Evolutionary conservation across 2,797 vertebrate genomes (phyloP).

Genomic region (Sphaeramia orbicularis): DNA sequence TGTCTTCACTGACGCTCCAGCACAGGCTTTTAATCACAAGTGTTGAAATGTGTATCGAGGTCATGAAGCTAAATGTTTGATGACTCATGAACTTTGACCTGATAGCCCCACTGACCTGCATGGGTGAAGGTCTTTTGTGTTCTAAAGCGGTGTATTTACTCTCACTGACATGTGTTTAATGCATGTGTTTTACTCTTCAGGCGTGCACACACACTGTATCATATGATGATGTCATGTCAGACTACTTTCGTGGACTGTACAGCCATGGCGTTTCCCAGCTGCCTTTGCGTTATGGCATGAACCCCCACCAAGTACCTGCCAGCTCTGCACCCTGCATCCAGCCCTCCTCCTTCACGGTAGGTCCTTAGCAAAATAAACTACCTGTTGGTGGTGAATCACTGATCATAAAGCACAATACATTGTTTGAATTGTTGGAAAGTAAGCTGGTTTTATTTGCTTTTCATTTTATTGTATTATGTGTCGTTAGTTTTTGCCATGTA

Average conservation of each 20-base stretch:
- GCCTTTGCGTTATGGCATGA: constrained; percentile 96
- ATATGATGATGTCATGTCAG: constrained; percentile 96
- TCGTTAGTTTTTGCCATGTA: too few species aligned
- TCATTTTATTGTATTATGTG: too few species aligned
- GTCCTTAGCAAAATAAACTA: not conserved
- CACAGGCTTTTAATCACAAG: constrained; percentile 9
- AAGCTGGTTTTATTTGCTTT: too few species aligned
- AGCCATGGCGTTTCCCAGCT: constrained; percentile 92
- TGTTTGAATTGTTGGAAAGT: too few species aligned
- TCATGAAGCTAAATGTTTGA: constrained; percentile 31
- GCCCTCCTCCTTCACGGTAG: constrained; percentile 91
- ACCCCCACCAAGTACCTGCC: constrained; percentile 95
- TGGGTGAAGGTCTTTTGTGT: not conserved
- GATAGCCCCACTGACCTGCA: not conserved
- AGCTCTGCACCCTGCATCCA: constrained; percentile 90
- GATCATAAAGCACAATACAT: too few species aligned
- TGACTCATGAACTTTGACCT: constrained; percentile 19
- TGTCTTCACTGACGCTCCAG: constrained; percentile 35
- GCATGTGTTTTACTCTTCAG: constrained; percentile 77
- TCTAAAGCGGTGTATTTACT: not conserved
- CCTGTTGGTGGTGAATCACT: not conserved
- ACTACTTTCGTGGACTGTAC: constrained; percentile 96
- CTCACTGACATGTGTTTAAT: not conserved
- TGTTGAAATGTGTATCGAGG: constrained; percentile 40
- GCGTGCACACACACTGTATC: constrained; percentile 97